Evolutionary conservation across 2,888 invertebrate genomes (phyloP).

Genomic region (Hypomecis atomaria): DNA sequence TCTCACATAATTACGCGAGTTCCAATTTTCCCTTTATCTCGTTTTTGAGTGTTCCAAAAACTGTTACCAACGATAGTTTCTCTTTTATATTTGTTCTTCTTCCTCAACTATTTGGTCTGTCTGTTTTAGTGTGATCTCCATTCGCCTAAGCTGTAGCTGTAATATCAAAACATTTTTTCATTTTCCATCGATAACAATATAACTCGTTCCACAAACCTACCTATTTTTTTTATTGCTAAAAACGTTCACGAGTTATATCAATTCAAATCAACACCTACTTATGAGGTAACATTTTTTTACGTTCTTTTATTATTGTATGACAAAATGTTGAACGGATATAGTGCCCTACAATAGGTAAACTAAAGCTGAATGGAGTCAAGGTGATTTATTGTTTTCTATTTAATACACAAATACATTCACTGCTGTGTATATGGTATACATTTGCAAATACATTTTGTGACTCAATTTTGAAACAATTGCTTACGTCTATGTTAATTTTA

Average conservation of each 20-base stretch:
- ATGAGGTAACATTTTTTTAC: constrained; percentile 18
- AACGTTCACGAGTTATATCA: neutral
- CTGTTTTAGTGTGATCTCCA: no score
- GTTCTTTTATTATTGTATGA: constrained; percentile 38
- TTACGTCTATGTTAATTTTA: constrained; percentile 1
- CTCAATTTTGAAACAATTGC: constrained; percentile 4
- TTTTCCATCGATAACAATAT: no score
- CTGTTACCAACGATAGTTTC: no score
- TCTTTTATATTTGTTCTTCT: no score
- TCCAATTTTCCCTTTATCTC: no score
- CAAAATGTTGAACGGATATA: constrained; percentile 50
- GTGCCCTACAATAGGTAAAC: constrained; percentile 40
- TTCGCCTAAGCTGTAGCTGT: no score
- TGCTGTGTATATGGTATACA: neutral
- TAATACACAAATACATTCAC: constrained; percentile 18
- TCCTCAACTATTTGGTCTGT: no score
- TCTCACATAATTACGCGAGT: no score
- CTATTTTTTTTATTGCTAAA: neutral
- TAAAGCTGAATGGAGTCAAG: constrained; percentile 33
- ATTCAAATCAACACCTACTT: neutral
- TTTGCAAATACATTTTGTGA: constrained; percentile 3
- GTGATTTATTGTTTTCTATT: constrained; percentile 40
- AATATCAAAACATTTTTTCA: no score
- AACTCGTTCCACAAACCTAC: neutral
- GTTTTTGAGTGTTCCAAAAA: no score